A percentile compares a stretch with the other conserved stretches of the same genome.
Conservation (phyloP, 2,113 vertebrate species). For the Nycticryphes semicollaris region DNA sequence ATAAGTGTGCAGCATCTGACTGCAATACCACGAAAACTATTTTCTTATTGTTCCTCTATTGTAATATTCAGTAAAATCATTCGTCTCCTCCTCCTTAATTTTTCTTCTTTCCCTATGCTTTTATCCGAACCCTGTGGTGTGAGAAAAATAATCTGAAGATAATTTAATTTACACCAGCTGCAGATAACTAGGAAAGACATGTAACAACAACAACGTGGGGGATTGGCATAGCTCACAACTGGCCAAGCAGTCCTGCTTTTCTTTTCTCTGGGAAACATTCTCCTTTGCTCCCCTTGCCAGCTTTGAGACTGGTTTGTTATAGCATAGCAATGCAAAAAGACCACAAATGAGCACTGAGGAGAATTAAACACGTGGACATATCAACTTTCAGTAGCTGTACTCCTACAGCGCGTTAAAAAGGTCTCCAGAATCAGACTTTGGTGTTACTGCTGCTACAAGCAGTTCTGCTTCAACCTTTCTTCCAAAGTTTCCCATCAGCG, state of each 20-base stretch:
- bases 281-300: background rate
- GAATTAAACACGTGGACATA: rapidly evolving
- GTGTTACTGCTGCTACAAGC: background rate
- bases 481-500: rapidly evolving
- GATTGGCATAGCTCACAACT: background rate
- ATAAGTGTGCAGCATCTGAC: background rate
- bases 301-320: background rate
- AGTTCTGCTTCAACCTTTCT: too few species aligned
- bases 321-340: background rate
- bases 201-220: background rate
- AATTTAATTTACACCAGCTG: background rate
- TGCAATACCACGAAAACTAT: background rate
- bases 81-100: background rate
- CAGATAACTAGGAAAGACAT: background rate
- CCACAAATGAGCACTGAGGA: background rate
- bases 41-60: background rate
- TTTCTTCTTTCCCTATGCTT: background rate
- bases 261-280: background rate
- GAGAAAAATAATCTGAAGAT: background rate
- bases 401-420: background rate
- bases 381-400: background rate
- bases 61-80: background rate
- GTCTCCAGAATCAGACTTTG: background rate
- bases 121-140: background rate
- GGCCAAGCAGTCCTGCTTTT: background rate